phyloP scores from a whole-genome alignment of 2,888 invertebrate species.

The Drosophila incognita region DNA sequence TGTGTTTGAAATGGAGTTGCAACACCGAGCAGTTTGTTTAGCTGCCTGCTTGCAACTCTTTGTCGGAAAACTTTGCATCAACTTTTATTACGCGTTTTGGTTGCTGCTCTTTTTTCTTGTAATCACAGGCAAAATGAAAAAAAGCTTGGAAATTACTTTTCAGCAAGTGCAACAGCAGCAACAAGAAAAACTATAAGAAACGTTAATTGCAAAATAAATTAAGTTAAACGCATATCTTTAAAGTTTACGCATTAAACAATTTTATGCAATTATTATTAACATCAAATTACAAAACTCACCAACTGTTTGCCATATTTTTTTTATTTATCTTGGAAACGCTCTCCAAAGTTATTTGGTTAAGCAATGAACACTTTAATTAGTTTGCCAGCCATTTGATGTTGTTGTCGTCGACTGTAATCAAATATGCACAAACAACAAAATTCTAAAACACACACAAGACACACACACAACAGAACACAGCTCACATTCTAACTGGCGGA shows the following conservation, averaged over 20 bases:
- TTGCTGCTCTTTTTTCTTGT: conserved; percentile 18
- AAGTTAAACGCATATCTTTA: conserved; percentile 52
- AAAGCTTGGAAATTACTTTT: conserved; percentile 65
- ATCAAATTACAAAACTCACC: conserved; percentile 8
- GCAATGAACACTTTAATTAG: conserved; percentile 70
- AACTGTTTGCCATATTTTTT: not conserved
- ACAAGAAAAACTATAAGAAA: conserved; percentile 29
- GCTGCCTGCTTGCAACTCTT: conserved; percentile 74
- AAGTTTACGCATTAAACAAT: conserved; percentile 25
- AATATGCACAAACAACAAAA: conserved; percentile 74
- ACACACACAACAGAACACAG: not conserved
- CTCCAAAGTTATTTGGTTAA: conserved; percentile 40
- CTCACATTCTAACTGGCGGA: conserved; percentile 15
- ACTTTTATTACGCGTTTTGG: conserved; percentile 40
- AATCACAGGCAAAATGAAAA: conserved; percentile 18
- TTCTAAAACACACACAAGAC: not conserved
- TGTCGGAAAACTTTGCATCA: conserved; percentile 66
- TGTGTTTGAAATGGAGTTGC: conserved; percentile 14
- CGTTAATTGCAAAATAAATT: conserved; percentile 76
- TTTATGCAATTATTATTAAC: conserved; percentile 27
- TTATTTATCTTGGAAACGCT: conserved; percentile 12
- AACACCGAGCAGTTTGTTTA: conserved; percentile 68
- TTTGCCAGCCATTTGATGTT: conserved; percentile 26
- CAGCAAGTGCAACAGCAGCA: conserved; percentile 24
- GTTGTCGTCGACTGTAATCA: conserved; percentile 57